Base-by-base conservation (phyloP, 2,888 invertebrate species). In the Agelastica alni region DNA sequence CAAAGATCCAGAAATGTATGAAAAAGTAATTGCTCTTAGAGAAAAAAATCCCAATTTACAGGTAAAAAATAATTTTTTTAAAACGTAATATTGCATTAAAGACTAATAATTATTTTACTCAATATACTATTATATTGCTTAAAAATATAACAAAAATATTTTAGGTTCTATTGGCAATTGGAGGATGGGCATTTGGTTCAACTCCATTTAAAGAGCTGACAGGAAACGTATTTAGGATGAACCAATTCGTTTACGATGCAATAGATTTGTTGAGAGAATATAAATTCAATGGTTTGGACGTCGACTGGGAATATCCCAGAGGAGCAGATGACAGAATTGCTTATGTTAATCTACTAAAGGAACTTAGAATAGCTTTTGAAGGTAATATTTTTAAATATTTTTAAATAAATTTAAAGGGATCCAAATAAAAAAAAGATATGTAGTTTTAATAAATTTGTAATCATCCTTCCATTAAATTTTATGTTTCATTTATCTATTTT, bases 131-230 rank as follows among this genome's bases (percentile, higher is more conserved):
- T 26, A 7, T 32, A 13, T 13, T 13, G 32, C 4, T 3, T 10
- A 32, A 4, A 14, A 10, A 13, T 1, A 13, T 2, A 13, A 13
- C 13, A 14, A 12, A 32, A 5, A 13, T 13, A 18, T 57, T 62
- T 4, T 68, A 92, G 86, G 83, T 93, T 56, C 78, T 93, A 0
- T 77, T 93, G 10, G 93, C 93, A 1, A 92, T 96, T 64, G 96
- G 96, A 52, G 96, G 96, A 13, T 96, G 96, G 96, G 93, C 93
- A 1, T 96, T 96, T 70, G 96, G 96, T 7, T 95, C 96, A 1
- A 93, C 93, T 0, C 94, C 94, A 2, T 94, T 93, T 82, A 93
- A 93, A 79, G 93, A 94, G 73, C 81, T 95, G 32, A 94, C 94
- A 0, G 88, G 89, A 54, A 95, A 93, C 73, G 89, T 91, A 3